Conservation (phyloP, 1,140 invertebrate genomes). For the Bombus picipes region DNA sequence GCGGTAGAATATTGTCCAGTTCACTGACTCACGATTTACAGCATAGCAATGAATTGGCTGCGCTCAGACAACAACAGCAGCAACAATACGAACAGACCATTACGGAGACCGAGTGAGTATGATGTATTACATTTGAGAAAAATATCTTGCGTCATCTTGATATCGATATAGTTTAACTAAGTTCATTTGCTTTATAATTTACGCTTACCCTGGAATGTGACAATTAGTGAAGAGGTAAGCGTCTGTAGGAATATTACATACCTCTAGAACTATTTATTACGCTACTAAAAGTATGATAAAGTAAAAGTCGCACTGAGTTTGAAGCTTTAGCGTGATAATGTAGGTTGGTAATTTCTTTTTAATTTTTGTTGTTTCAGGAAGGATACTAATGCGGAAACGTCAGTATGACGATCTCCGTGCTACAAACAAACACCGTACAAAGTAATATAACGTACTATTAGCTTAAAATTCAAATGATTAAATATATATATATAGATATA, state of each 20-base stretch:
- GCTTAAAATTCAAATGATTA: constrained; percentile 65
- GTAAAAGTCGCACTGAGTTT: background rate
- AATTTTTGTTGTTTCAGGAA: constrained; percentile 80
- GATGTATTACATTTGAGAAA: background rate
- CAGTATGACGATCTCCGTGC: constrained; percentile 79
- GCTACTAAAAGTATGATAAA: background rate
- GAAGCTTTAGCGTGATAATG: background rate
- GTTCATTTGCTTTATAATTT: constrained; percentile 74
- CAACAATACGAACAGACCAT: constrained; percentile 80
- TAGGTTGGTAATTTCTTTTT: background rate
- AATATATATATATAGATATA: constrained; percentile 45
- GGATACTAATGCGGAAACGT: constrained; percentile 85
- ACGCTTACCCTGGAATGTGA: constrained; percentile 71
- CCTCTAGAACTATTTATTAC: background rate
- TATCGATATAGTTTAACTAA: constrained; percentile 75
- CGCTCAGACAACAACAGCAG: constrained; percentile 75
- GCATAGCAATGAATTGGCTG: constrained; percentile 79
- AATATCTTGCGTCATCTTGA: constrained; percentile 6
- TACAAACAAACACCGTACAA: constrained; percentile 79
- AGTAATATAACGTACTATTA: constrained; percentile 78
- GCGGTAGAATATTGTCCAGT: constrained; percentile 78
- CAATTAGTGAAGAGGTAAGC: constrained; percentile 76
- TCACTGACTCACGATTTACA: constrained; percentile 79
- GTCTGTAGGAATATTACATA: background rate
- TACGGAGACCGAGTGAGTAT: constrained; percentile 83